These are phyloP conservation scores for Rhipidura dahli DNA, from an alignment of 2,113 vertebrate species.

Conservation along the genomic window DNA sequence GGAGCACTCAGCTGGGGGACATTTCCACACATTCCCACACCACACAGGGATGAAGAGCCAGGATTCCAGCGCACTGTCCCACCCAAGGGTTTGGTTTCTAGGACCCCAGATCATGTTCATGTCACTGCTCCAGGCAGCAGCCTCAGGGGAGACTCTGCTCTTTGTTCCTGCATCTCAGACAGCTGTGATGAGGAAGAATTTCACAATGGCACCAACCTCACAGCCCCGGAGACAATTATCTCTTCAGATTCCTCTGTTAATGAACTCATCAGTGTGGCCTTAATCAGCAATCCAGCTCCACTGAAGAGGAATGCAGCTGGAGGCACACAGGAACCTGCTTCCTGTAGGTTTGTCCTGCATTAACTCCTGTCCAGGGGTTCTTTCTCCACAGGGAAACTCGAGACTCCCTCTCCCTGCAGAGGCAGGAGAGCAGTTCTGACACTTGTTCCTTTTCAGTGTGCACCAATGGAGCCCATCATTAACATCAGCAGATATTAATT, in stretches of 20 bases:
- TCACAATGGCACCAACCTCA: conserved; percentile 1
- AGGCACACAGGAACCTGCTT: background rate
- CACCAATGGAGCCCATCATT: background rate
- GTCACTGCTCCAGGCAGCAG: background rate
- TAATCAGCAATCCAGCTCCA: background rate
- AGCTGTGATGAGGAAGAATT: conserved; percentile 22
- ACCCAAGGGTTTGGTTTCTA: background rate
- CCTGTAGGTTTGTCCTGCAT: background rate
- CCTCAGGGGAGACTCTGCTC: background rate
- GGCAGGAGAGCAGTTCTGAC: background rate
- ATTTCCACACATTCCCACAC: background rate
- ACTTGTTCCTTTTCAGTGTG: background rate
- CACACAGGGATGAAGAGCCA: background rate
- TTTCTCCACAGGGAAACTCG: background rate
- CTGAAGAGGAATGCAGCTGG: background rate
- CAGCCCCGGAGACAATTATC: conserved; percentile 7
- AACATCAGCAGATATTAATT: background rate
- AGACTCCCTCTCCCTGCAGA: background rate
- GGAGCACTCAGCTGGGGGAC: background rate
- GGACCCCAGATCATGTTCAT: background rate
- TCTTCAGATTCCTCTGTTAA: conserved; percentile 32
- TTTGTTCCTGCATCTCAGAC: background rate
- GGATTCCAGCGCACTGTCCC: background rate
- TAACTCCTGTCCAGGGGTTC: background rate
- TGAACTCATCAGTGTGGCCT: background rate